Conservation (phyloP, 2,113 vertebrate species). For the Melanerpes aurifrons region DNA sequence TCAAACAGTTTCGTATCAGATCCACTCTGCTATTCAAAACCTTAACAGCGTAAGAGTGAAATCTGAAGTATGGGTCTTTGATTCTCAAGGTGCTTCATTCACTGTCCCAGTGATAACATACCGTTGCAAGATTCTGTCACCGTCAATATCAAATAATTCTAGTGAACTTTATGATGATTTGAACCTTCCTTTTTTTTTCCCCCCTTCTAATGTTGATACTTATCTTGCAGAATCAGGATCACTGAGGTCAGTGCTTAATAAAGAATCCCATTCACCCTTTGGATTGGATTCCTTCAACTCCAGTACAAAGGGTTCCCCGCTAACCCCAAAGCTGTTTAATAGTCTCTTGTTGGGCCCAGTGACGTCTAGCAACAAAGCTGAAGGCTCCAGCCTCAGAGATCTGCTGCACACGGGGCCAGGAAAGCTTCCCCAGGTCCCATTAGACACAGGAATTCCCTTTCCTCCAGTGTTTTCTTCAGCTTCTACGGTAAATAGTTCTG, state of each 20-base stretch:
- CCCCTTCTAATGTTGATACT: background rate
- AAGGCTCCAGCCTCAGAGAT: conserved; percentile 96
- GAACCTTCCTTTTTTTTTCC: background rate
- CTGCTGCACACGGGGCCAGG: conserved; percentile 95
- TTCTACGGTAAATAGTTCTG: conserved; percentile 81
- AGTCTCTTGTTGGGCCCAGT: conserved; percentile 92
- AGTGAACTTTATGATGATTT: background rate
- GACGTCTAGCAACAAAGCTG: conserved; percentile 90
- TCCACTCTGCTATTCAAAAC: background rate
- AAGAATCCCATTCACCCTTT: conserved; percentile 91
- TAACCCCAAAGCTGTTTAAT: conserved; percentile 95
- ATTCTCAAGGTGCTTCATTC: background rate
- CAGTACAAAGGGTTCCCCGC: conserved; percentile 87
- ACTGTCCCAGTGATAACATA: background rate
- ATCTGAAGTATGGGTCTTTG: background rate
- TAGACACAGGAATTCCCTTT: conserved; percentile 91
- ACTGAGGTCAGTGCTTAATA: conserved; percentile 90
- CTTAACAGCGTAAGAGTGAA: background rate
- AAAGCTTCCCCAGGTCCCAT: conserved; percentile 89
- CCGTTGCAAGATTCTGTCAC: background rate
- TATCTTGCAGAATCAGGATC: conserved; percentile 86
- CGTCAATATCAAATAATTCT: background rate
- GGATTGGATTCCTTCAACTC: conserved; percentile 93
- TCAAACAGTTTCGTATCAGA: background rate
- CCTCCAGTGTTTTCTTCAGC: conserved; percentile 93